phyloP scores from a whole-genome alignment of 2,888 invertebrate species.

The Andrena chrysosceles region DNA sequence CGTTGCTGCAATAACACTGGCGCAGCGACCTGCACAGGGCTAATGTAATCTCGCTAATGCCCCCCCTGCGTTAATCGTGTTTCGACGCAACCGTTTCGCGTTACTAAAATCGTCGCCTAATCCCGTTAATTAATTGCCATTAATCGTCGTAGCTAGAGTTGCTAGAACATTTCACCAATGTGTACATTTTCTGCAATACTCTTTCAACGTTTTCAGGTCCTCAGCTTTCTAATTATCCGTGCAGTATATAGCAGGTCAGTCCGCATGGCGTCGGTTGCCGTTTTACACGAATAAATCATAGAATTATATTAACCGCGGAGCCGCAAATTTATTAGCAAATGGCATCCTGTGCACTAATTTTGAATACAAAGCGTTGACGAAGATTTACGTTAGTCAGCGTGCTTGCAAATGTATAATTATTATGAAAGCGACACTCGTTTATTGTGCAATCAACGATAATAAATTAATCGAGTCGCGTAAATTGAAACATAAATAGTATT shows the following conservation, averaged over 20 bases:
- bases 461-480: neutral
- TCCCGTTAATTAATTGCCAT: constrained; percentile 50
- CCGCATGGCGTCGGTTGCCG: neutral
- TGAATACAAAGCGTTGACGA: neutral
- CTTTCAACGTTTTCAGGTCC: neutral
- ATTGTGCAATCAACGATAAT: neutral
- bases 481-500: neutral
- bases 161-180: constrained; percentile 3
- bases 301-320: neutral
- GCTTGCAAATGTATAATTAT: neutral
- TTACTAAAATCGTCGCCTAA: constrained; percentile 50
- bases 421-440: neutral
- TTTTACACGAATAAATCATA: neutral
- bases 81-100: constrained; percentile 49
- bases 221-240: neutral
- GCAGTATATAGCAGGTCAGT: neutral
- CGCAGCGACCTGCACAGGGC: constrained; percentile 10
- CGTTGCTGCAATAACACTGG: constrained; percentile 2
- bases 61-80: constrained; percentile 42
- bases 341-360: neutral
- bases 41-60: constrained; percentile 53
- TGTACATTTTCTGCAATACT: neutral
- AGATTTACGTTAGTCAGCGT: neutral
- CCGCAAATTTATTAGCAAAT: neutral
- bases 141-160: constrained; percentile 21